phyloP scores from a whole-genome alignment of 2,797 vertebrate species.

The Otolemur crassicaudatus region DNA sequence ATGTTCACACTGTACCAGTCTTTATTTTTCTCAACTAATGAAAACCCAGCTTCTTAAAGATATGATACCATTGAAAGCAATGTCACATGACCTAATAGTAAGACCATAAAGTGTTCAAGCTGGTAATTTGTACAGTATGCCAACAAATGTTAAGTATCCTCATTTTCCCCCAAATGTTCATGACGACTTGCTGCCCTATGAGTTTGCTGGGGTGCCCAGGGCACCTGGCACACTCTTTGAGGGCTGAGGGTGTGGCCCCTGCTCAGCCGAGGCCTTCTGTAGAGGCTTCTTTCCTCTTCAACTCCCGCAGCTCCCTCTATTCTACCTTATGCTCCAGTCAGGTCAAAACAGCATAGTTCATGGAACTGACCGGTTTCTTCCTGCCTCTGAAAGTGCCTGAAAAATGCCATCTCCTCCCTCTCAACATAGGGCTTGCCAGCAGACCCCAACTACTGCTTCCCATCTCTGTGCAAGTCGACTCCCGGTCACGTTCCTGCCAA shows the following conservation, averaged over 20 bases:
- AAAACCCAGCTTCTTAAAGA: slow-evolving; percentile 29
- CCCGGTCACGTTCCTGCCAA: background rate
- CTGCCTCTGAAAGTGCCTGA: background rate
- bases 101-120: background rate
- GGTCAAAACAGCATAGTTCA: background rate
- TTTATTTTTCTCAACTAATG: background rate
- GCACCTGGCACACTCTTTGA: background rate
- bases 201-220: background rate
- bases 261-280: background rate
- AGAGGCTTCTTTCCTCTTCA: background rate
- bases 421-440: background rate
- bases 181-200: background rate
- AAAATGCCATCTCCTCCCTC: background rate
- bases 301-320: background rate
- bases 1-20: background rate
- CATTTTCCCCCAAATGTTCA: background rate
- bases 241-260: background rate
- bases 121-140: background rate
- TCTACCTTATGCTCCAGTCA: background rate
- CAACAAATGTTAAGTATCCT: background rate
- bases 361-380: background rate
- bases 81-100: background rate
- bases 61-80: background rate
- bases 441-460: background rate
- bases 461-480: background rate